Percentiles rank a stretch among this genome's conserved stretches.
Evolutionary conservation across 2,797 vertebrate species (phyloP).

Genomic region (Acipenser transmontanus): DNA sequence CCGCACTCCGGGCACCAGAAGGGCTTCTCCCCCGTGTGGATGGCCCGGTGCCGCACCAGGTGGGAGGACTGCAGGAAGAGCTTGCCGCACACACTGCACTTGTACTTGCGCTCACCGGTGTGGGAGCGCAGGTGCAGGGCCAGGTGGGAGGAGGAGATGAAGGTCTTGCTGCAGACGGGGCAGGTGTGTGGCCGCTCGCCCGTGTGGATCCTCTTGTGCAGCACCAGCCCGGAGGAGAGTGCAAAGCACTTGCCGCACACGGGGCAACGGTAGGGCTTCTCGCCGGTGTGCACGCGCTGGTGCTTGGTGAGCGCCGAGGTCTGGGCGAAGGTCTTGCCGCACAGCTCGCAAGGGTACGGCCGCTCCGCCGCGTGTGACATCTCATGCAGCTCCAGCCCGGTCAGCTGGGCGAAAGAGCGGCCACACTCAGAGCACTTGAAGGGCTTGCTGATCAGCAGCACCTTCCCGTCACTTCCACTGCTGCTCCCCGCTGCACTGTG

Average conservation of each 20-base stretch:
- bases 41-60: conserved; percentile 57
- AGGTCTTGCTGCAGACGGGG: conserved; percentile 56
- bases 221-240: conserved; percentile 26
- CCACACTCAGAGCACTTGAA: conserved; percentile 41
- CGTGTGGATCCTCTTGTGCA: conserved; percentile 35
- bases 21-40: conserved; percentile 59
- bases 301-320: conserved; percentile 20
- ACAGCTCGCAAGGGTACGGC: conserved; percentile 1
- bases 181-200: conserved; percentile 52
- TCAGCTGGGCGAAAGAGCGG: conserved; percentile 25
- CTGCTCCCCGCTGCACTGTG: conserved; percentile 1
- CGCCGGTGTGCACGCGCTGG: conserved; percentile 16
- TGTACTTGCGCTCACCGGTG: conserved; percentile 56
- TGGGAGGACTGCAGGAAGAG: conserved; percentile 62
- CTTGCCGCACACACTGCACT: conserved; percentile 56
- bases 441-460: conserved; percentile 10
- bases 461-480: conserved; percentile 19
- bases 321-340: conserved; percentile 18
- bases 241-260: conserved; percentile 33
- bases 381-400: conserved; percentile 23
- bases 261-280: conserved; percentile 30
- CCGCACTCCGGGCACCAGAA: conserved; percentile 64
- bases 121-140: conserved; percentile 55
- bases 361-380: neutral
- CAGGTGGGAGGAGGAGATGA: conserved; percentile 59